Evolutionary conservation across 2,888 invertebrate species (phyloP).

Genomic region (Epinotia bilunana): DNA sequence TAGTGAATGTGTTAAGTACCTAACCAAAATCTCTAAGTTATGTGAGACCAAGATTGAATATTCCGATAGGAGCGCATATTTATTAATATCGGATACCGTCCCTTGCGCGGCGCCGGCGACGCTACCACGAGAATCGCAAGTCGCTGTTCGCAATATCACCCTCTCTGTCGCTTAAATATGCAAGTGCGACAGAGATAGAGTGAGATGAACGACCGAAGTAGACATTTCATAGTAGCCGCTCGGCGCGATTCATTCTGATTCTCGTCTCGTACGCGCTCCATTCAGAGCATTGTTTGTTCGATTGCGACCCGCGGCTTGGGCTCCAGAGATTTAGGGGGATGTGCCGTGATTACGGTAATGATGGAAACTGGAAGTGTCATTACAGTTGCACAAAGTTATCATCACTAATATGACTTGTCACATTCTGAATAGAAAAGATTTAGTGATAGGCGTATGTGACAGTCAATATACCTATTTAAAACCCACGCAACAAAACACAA

Average conservation of each 20-base stretch:
- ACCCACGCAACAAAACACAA: too few relatives aligned
- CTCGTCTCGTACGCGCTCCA: conserved; percentile 70
- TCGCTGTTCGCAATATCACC: too few relatives aligned
- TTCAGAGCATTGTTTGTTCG: conserved; percentile 74
- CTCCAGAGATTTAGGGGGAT: conserved; percentile 14
- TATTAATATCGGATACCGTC: conserved; percentile 22
- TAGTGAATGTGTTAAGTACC: too few relatives aligned
- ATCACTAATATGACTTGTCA: background rate
- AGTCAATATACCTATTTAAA: too few relatives aligned
- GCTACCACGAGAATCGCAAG: too few relatives aligned
- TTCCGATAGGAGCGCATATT: conserved; percentile 17
- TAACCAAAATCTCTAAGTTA: background rate
- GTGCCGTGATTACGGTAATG: conserved; percentile 14
- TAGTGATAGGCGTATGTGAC: background rate
- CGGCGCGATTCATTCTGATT: conserved; percentile 68
- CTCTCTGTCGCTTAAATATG: too few relatives aligned
- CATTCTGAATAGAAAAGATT: background rate
- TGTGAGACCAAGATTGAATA: background rate
- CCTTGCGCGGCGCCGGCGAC: conserved; percentile 40
- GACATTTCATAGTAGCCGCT: too few relatives aligned
- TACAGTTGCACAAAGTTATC: conserved; percentile 6
- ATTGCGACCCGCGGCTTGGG: background rate
- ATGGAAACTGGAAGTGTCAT: background rate
- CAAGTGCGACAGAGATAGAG: too few relatives aligned
- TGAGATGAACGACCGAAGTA: too few relatives aligned